Evolutionary conservation across 2,888 invertebrate species (phyloP), one percentile per base, ranked within the genome.

Genomic region (Penaeus monodon): DNA sequence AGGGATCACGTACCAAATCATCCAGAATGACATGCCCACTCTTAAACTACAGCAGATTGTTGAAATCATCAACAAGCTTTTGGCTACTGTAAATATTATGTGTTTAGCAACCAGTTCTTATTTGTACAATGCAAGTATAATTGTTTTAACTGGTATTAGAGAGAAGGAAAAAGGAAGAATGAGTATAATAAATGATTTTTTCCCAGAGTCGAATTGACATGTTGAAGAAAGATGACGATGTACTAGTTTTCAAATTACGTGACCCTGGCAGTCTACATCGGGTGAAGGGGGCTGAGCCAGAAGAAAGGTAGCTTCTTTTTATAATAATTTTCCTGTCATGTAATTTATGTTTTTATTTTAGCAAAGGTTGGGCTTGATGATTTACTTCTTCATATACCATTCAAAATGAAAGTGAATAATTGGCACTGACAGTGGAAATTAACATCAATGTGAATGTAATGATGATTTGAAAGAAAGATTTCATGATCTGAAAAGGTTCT

Each of bases 201-300:
- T 91, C 91, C n/a, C 91, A 93, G 93, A 93, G 93, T 44, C 91
- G 92, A 68, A 92, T 94, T 85, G 94, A 94, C 90, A 91, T 95
- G 86, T 93, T 94, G 90, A 93, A 94, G 91, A 93, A 94, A 90
- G 93, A 93, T 83, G 91, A 92, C 78, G 93, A 85, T 33, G 76
- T 93, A 85, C 91, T 94, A 57, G 91, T 94, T 33, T 95, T 94
- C 91, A 95, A 96, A 91, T 93, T 96, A 88, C 97, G 97, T 93
- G 95, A 96, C 91, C 94, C 96, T 74, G 93, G 94, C 6, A 94
- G 94, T 89, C 94, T 94, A 88, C 94, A 94, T 91, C 94, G 95
- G 90, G 93, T 94, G 24, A 97, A 96, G 92, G 97, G 97, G 81
- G 96, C 96, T 0, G 98, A 98, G 91, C 96, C 96, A 92, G 98